These are phyloP conservation scores for Pandemis corylana DNA, from an alignment of 2,888 invertebrate species.

Conservation along the genomic window DNA sequence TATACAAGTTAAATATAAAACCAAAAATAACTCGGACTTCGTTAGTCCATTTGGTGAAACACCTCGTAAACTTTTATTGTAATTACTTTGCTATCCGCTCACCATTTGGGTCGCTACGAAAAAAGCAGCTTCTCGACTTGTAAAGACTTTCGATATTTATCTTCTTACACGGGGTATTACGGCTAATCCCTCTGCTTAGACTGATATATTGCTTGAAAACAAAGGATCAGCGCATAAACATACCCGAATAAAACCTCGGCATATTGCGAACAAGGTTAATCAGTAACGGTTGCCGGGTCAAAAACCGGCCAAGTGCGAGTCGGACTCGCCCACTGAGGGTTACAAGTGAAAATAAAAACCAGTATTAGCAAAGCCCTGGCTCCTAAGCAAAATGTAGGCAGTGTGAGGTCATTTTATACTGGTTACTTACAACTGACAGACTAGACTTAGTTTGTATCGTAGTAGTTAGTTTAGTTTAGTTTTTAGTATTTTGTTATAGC, in stretches of 20 bases:
- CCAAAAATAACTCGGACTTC: constrained; percentile 1
- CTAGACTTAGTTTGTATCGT: too few relatives aligned
- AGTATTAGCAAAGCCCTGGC: too few relatives aligned
- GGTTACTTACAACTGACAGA: too few relatives aligned
- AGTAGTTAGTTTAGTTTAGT: too few relatives aligned
- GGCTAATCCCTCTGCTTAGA: constrained; percentile 70
- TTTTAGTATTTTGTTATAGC: too few relatives aligned
- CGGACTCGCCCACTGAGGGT: too few relatives aligned
- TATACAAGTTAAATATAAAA: not conserved
- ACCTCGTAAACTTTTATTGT: constrained; percentile 7
- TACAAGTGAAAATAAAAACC: too few relatives aligned
- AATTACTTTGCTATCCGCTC: constrained; percentile 19
- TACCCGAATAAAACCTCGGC: constrained; percentile 53
- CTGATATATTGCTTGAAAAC: constrained; percentile 76
- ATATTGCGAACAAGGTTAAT: constrained; percentile 44
- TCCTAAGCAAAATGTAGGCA: too few relatives aligned
- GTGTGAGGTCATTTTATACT: too few relatives aligned
- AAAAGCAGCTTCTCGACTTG: constrained; percentile 28
- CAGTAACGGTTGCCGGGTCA: constrained; percentile 49
- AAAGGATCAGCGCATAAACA: constrained; percentile 54
- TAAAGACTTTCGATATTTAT: constrained; percentile 63
- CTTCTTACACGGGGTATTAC: constrained; percentile 68
- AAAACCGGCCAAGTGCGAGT: too few relatives aligned
- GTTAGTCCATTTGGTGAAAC: not conserved
- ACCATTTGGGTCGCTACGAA: constrained; percentile 19